Evolutionary conservation across 2,113 vertebrate genomes (phyloP), one percentile per base, ranked within the genome.

Genomic region (Labrus mixtus): DNA sequence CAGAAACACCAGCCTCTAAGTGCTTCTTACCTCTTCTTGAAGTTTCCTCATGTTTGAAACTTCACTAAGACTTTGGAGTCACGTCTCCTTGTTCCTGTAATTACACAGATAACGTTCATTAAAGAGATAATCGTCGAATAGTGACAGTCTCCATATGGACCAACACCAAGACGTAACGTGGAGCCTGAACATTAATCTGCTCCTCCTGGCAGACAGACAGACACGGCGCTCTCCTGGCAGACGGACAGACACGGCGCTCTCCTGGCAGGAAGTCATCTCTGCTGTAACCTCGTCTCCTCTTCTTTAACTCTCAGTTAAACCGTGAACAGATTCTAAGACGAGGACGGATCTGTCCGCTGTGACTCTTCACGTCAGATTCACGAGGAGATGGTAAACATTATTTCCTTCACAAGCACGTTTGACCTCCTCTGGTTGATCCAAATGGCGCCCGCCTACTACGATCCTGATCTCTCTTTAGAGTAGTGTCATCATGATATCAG

Each of bases 141-240:
- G n/a, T 3, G n/a, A 54, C 8, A 59, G 70, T 63, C 51, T 6
- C 67, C n/a, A 48, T 64, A 33, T 67, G 25, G 58, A 82, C 76
- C 57, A 62, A 55, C 56, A 82, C 33, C 29, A 76, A 76, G 46
- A 53, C 68, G 39, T 41, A 70, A 78, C 72, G 62, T 16, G 2
- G 20, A 55, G 46, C 59, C 58, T 62, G 23, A 54, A 74, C 6
- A 66, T 83, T 68, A 74, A 75, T 77, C 83, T 13, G 50, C 23
- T 87, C 68, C 80, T 37, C 76, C 88, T 88, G 62, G 76, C 85
- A 86, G 82, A 76, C 75, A 86, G 43, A 83, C 85, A 81, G 56
- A 83, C 74, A 73, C 67, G n/a, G n/a, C n/a, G n/a, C n/a, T n/a
- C n/a, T 33, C 76, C 88, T 87, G 62, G 73, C 85, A 87, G 81